Base-by-base conservation (phyloP, 2,888 invertebrate genomes). In the Mongoloraphidia duomilia region DNA sequence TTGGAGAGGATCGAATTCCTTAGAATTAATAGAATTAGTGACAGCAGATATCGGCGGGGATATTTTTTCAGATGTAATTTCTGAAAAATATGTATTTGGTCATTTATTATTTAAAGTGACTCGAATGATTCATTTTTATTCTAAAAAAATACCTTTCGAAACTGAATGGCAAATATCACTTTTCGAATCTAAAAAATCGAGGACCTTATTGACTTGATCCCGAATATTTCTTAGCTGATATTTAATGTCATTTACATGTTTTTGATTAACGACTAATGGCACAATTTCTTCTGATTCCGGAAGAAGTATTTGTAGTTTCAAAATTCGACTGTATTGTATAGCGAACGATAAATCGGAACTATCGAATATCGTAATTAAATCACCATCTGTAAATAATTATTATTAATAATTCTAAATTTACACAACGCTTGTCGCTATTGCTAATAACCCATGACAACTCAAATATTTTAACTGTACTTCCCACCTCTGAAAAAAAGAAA, bases 321-420 rank as follows among this genome's bases (percentile, higher is more conserved):
- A 64, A 52, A 80, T 75, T 37, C 79, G 70, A 58, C 77, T 79
- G 58, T 76, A 79, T 59, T 80, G 79, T 55, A 82, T 78, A 34
- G 82, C 82, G 70, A 80, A 81, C 1, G 79, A 73, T 52, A 82
- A 65, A 65, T 82, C 82, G 35, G 79, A 76, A 60, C 77, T 79
- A 64, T 82, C 82, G 65, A 78, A 77, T 57, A 82, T 80, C 42
- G 82, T 82, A 54, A 83, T 76, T 56, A 82, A 64, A 64, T 83
- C 82, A 47, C 77, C 79, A 72, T 82, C 82, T 80, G 67, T 17
- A 69, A 66, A 51, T 50, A 14, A 41, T 34, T 11, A 41, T 9
- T 9, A n/a, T 17, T 8, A 47, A 26, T 39, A 17, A 17, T 34
- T 41, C 2, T 14, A 17, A 34, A 48, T 11, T 34, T 12, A 9